phyloP scores from a whole-genome alignment of 2,888 invertebrate species.

The Margaritifera margaritifera region DNA sequence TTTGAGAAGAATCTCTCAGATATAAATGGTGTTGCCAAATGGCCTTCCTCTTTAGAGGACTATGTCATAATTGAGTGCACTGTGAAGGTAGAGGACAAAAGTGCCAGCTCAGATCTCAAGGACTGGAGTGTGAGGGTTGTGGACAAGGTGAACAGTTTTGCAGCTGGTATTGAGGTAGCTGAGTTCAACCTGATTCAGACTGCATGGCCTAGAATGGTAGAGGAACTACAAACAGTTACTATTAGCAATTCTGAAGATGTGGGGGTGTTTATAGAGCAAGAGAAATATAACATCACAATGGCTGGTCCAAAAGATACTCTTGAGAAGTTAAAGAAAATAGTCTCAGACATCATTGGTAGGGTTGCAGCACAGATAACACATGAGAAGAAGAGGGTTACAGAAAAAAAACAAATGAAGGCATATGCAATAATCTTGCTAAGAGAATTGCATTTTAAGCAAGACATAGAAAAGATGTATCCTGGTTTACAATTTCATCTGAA shows the following conservation, averaged over 20 bases:
- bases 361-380: conserved; percentile 5
- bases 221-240: conserved; percentile 2
- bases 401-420: conserved; percentile 8
- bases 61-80: too few relatives aligned
- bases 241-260: conserved; percentile 21
- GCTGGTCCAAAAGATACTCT: conserved; percentile 12
- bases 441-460: background rate
- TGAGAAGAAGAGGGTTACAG: conserved; percentile 11
- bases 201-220: conserved; percentile 15
- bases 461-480: too few relatives aligned
- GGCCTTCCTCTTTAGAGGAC: too few relatives aligned
- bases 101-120: too few relatives aligned
- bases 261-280: conserved; percentile 11
- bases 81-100: too few relatives aligned
- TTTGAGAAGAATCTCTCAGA: too few relatives aligned
- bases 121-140: too few relatives aligned
- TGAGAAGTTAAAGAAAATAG: background rate
- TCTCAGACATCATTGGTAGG: background rate
- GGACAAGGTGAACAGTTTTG: too few relatives aligned
- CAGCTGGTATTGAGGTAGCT: too few relatives aligned
- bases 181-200: too few relatives aligned
- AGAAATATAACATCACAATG: conserved; percentile 11
- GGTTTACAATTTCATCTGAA: too few relatives aligned
- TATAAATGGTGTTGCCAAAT: too few relatives aligned
- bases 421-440: conserved; percentile 10